Conservation (phyloP, 1,140 invertebrate genomes). For the Bombus impatiens region DNA sequence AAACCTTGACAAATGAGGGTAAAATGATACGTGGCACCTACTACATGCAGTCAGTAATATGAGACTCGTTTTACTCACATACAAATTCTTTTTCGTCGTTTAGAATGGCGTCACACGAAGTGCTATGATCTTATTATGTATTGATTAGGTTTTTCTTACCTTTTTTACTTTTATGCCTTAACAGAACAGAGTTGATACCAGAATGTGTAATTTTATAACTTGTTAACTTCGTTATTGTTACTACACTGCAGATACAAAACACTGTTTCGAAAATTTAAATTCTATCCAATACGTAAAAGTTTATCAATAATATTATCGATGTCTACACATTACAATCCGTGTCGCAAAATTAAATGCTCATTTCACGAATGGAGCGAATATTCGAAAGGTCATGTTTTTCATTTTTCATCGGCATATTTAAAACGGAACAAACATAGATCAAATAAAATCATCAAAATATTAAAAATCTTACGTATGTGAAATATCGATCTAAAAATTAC, state of each 20-base stretch:
- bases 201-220: neutral
- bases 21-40: slow-evolving; percentile 12
- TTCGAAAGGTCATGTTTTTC: slow-evolving; percentile 23
- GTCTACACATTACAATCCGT: neutral
- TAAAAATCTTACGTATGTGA: neutral
- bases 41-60: neutral
- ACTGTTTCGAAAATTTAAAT: neutral
- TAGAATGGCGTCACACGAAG: neutral
- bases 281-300: neutral
- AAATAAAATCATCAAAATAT: neutral
- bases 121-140: neutral
- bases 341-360: slow-evolving; percentile 50
- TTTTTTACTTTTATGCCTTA: neutral
- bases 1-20: slow-evolving; percentile 20
- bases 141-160: neutral
- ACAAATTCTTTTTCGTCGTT: neutral
- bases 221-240: neutral
- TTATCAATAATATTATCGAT: slow-evolving; percentile 16
- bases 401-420: neutral
- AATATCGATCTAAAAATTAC: neutral
- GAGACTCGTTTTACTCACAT: neutral
- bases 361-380: slow-evolving; percentile 34
- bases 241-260: neutral
- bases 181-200: neutral
- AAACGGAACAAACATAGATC: neutral